Evolutionary conservation across 1,140 invertebrate species (phyloP).

Genomic region (Formica exsecta): DNA sequence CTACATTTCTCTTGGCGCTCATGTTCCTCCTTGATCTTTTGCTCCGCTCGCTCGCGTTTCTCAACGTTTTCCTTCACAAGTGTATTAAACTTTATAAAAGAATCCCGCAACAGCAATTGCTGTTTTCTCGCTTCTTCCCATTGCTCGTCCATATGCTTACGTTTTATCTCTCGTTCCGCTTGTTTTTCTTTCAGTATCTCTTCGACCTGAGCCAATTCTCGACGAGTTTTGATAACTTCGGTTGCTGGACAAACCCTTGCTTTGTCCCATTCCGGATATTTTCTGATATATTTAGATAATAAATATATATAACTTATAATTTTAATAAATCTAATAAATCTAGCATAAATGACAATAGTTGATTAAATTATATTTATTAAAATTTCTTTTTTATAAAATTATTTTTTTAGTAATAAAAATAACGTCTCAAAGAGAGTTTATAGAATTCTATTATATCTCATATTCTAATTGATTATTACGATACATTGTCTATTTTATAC

Average conservation of each 20-base stretch:
- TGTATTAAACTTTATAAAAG: slow-evolving; percentile 88
- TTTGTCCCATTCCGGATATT: slow-evolving; percentile 88
- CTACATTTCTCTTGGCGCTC: slow-evolving; percentile 77
- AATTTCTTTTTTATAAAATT: slow-evolving; percentile 11
- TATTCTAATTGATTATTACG: neutral
- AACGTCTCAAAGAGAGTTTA: neutral
- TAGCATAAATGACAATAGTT: neutral
- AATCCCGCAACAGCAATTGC: slow-evolving; percentile 85
- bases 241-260: slow-evolving; percentile 86
- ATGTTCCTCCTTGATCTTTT: slow-evolving; percentile 86
- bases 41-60: slow-evolving; percentile 87
- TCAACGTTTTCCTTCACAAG: slow-evolving; percentile 88
- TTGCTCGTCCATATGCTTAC: slow-evolving; percentile 84
- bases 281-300: slow-evolving; percentile 78
- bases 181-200: slow-evolving; percentile 84
- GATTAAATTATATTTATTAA: neutral
- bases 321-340: neutral
- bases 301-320: slow-evolving; percentile 15
- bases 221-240: slow-evolving; percentile 85
- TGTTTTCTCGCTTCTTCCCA: slow-evolving; percentile 87
- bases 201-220: slow-evolving; percentile 85
- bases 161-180: slow-evolving; percentile 81
- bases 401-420: neutral
- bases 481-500: neutral
- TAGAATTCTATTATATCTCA: slow-evolving; percentile 21